Conservation (phyloP, 2,113 vertebrate genomes). For the Pandion haliaetus region DNA sequence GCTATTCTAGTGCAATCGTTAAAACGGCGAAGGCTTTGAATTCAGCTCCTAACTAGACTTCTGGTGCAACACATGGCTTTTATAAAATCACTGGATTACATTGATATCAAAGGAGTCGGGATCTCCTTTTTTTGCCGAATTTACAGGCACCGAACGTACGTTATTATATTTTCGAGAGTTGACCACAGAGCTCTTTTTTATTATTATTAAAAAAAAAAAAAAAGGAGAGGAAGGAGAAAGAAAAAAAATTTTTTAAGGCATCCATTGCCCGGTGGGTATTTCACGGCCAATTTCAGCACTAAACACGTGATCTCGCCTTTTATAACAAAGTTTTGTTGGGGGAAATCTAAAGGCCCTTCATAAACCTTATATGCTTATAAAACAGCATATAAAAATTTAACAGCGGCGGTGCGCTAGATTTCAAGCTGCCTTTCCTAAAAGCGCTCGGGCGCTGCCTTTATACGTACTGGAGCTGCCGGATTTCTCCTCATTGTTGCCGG, state of each 20-base stretch:
- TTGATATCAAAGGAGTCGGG: conserved; percentile 74
- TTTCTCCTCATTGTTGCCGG: conserved; percentile 96
- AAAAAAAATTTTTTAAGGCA: conserved; percentile 40
- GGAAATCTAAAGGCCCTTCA: conserved; percentile 96
- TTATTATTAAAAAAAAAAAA: conserved; percentile 33
- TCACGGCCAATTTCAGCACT: conserved; percentile 99
- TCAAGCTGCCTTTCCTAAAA: conserved; percentile 85
- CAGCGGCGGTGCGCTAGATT: conserved; percentile 86
- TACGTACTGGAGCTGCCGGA: conserved; percentile 92
- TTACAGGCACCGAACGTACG: conserved; percentile 72
- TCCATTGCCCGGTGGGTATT: conserved; percentile 86
- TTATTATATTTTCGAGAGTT: conserved; percentile 70
- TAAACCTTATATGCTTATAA: conserved; percentile 99
- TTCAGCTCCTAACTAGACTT: conserved; percentile 72
- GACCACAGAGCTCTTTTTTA: conserved; percentile 56
- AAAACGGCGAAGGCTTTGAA: conserved; percentile 77
- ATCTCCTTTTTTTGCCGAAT: conserved; percentile 70
- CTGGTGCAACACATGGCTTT: conserved; percentile 82
- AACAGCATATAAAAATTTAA: conserved; percentile 99
- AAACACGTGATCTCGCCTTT: conserved; percentile 97
- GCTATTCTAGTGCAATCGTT: conserved; percentile 71
- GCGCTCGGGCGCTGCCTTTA: conserved; percentile 84
- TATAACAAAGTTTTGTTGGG: conserved; percentile 98
- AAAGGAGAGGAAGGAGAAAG: not conserved
- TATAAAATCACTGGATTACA: conserved; percentile 80